These are phyloP conservation scores for Uloborus plumipes DNA, from an alignment of 2,888 invertebrate genomes.

Conservation along the genomic window DNA sequence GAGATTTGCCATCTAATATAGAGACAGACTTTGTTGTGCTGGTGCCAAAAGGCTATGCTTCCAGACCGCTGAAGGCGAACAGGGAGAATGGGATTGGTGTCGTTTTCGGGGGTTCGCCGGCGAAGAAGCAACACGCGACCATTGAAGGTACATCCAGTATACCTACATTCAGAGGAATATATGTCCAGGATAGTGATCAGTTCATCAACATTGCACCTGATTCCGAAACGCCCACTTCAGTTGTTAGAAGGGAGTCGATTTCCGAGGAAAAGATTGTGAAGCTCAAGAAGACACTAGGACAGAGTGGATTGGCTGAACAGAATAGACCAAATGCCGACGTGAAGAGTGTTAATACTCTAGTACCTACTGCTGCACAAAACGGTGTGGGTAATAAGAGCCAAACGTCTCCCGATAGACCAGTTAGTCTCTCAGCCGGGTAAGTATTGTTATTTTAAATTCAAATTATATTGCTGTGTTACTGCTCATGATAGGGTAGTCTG, in stretches of 20 bases:
- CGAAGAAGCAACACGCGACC: neutral
- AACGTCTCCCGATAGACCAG: conserved; percentile 41
- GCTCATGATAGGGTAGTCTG: no score
- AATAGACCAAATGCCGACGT: neutral
- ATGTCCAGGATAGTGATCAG: no score
- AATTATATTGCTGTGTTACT: no score
- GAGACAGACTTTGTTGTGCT: conserved; percentile 68
- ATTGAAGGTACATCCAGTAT: neutral
- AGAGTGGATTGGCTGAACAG: neutral
- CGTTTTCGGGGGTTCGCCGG: conserved; percentile 69
- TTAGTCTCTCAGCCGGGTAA: conserved; percentile 46
- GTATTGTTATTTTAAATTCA: neutral
- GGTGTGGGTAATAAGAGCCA: conserved; percentile 17
- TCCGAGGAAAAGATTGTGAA: conserved; percentile 33
- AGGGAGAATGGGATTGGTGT: conserved; percentile 69
- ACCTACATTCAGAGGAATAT: no score
- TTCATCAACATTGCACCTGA: conserved; percentile 6
- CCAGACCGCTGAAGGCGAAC: conserved; percentile 70
- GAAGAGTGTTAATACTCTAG: neutral
- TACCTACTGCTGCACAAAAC: conserved; percentile 28
- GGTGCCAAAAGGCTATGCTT: conserved; percentile 69
- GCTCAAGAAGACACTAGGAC: conserved; percentile 18
- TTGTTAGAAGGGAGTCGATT: conserved; percentile 31
- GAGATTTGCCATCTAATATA: conserved; percentile 67
- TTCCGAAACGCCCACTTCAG: conserved; percentile 9